Percentiles rank a stretch among this genome's conserved stretches.
These are phyloP conservation scores for Tetanocera ferruginea DNA, from an alignment of 2,888 invertebrate species.

Conservation along the genomic window DNA sequence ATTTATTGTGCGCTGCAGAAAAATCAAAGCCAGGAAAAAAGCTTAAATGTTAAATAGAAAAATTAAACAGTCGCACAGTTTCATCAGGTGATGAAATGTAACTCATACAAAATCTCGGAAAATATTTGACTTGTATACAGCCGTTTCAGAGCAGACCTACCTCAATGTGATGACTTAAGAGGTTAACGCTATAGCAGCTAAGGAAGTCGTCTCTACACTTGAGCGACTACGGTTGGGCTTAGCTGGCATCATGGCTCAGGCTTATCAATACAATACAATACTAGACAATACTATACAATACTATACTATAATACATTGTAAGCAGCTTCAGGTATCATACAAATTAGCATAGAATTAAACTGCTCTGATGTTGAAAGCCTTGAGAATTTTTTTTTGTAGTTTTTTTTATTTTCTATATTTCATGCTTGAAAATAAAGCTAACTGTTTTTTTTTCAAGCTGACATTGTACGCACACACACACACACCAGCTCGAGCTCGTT, in stretches of 20 bases:
- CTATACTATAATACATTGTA: background rate
- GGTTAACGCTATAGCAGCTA: no score
- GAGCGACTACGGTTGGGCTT: no score
- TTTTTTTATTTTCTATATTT: conserved; percentile 1
- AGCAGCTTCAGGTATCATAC: background rate
- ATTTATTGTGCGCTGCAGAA: background rate
- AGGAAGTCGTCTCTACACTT: no score
- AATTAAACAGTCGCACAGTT: background rate
- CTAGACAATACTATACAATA: background rate
- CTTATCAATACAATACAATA: background rate
- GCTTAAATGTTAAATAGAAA: background rate
- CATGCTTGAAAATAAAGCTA: conserved; percentile 44
- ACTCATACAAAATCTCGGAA: no score
- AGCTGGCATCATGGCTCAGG: background rate
- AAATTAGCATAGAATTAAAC: background rate
- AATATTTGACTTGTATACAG: no score
- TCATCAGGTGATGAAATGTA: no score
- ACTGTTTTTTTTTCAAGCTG: conserved; percentile 54
- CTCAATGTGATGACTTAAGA: no score
- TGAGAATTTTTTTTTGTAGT: conserved; percentile 19
- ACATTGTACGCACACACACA: conserved; percentile 47
- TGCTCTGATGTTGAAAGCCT: conserved; percentile 32
- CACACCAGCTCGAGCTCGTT: background rate
- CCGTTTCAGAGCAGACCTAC: no score
- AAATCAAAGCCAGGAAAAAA: background rate